phyloP scores from a whole-genome alignment of 64 coral and sea anemone species.

The Porites australiensis region DNA sequence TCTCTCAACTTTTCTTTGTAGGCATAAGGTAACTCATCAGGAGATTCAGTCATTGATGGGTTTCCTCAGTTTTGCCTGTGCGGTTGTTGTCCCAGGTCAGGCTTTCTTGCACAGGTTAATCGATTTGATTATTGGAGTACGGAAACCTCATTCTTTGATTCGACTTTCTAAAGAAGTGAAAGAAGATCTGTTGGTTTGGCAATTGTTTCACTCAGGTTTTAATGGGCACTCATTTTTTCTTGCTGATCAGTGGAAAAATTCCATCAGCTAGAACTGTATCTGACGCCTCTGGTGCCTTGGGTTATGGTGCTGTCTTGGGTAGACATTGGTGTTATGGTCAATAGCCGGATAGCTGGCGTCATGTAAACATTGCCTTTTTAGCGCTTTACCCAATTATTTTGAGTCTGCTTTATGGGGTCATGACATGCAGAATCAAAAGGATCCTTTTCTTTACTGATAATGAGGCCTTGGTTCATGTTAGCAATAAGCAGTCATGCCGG shows the following conservation, averaged over 20 bases:
- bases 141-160: neutral
- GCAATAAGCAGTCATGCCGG: too few species aligned
- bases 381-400: too few species aligned
- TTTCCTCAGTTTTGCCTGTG: too few species aligned
- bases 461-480: too few species aligned
- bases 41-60: neutral
- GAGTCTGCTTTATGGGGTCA: too few species aligned
- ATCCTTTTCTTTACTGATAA: too few species aligned
- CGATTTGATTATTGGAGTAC: neutral
- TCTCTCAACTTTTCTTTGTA: conserved; percentile 5
- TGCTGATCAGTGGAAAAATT: neutral
- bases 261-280: conserved; percentile 3
- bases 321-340: conserved; percentile 24
- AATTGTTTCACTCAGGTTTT: neutral
- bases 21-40: neutral
- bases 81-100: too few species aligned
- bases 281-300: conserved; percentile 2
- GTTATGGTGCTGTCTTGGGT: neutral
- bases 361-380: too few species aligned
- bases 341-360: neutral
- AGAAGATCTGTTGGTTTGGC: neutral
- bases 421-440: too few species aligned
- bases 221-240: neutral
- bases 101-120: too few species aligned
- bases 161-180: neutral